phyloP scores from a whole-genome alignment of 2,797 vertebrate species.

The Cichlasoma orientale region DNA sequence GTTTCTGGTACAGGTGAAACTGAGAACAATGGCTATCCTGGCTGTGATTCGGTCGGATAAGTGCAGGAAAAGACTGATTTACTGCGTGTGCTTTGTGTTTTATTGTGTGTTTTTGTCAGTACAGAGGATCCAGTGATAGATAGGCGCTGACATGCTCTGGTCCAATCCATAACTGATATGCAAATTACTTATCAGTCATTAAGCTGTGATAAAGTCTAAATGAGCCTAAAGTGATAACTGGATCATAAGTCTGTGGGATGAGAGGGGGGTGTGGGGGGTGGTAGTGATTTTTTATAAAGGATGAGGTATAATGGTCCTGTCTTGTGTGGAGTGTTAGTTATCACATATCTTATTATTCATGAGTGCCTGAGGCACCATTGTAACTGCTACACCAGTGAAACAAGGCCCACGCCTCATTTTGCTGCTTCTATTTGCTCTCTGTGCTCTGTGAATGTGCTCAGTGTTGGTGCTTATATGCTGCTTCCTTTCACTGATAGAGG shows the following conservation, averaged over 20 bases:
- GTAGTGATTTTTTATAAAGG: conserved; percentile 25
- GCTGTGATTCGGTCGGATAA: conserved; percentile 35
- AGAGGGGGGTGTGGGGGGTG: background rate
- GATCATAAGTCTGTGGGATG: conserved; percentile 41
- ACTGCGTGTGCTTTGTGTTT: conserved; percentile 16
- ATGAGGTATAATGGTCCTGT: conserved; percentile 36
- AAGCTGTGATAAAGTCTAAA: conserved; percentile 54
- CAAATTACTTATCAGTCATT: conserved; percentile 50
- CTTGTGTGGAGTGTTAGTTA: conserved; percentile 61
- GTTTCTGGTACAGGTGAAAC: conserved; percentile 61
- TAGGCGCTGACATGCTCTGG: conserved; percentile 28
- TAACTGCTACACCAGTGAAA: conserved; percentile 64
- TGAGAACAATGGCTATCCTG: conserved; percentile 38
- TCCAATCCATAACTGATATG: conserved; percentile 47
- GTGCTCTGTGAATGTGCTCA: conserved; percentile 63
- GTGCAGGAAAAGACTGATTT: conserved; percentile 38
- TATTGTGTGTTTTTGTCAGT: conserved; percentile 20
- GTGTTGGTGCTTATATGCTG: conserved; percentile 28
- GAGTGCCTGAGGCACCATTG: conserved; percentile 63
- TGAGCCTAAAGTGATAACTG: conserved; percentile 37
- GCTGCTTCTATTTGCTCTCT: conserved; percentile 58
- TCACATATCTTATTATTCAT: conserved; percentile 72
- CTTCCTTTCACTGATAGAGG: conserved; percentile 45
- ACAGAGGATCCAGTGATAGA: conserved; percentile 8
- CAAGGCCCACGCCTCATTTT: conserved; percentile 72